Percentiles rank a stretch among this genome's conserved stretches.
These are phyloP conservation scores for Salpingus planirostris DNA, from an alignment of 2,888 invertebrate species.

Conservation along the genomic window DNA sequence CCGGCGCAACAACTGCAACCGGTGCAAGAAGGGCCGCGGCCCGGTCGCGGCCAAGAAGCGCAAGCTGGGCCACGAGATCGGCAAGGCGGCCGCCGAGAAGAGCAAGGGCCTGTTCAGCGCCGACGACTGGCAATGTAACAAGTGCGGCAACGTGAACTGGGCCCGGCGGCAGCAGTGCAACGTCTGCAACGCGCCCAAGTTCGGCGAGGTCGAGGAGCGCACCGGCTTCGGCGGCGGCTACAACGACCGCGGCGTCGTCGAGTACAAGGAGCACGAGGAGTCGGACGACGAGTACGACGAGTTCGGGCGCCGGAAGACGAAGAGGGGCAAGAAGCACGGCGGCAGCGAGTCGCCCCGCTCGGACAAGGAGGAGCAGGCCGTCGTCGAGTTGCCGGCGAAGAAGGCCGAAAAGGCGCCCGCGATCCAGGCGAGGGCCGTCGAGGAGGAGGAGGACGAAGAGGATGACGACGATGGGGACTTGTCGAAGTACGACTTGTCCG, in stretches of 20 bases:
- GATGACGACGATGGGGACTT: slow-evolving; percentile 48
- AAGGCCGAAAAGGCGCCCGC: background rate
- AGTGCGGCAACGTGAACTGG: slow-evolving; percentile 99
- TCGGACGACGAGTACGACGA: slow-evolving; percentile 96
- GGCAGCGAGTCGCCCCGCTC: slow-evolving; percentile 45
- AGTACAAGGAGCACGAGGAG: slow-evolving; percentile 81
- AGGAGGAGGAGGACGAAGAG: slow-evolving; percentile 43
- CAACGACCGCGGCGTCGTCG: slow-evolving; percentile 92
- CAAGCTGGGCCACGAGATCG: slow-evolving; percentile 91
- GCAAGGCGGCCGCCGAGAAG: slow-evolving; percentile 96
- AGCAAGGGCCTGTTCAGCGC: slow-evolving; percentile 93
- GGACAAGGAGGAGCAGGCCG: slow-evolving; percentile 3
- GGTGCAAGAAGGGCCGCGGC: slow-evolving; percentile 63
- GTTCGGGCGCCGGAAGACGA: slow-evolving; percentile 40
- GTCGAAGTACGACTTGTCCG: slow-evolving; percentile 50
- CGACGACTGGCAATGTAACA: slow-evolving; percentile 99
- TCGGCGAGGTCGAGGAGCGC: slow-evolving; percentile 81
- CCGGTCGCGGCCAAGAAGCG: slow-evolving; percentile 52
- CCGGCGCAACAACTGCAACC: slow-evolving; percentile 79
- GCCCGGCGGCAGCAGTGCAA: slow-evolving; percentile 93
- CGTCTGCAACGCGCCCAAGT: slow-evolving; percentile 97
- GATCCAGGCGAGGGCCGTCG: slow-evolving; percentile 1
- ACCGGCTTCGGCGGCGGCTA: slow-evolving; percentile 82
- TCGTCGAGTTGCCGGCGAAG: background rate
- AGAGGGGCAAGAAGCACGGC: slow-evolving; percentile 12